Evolutionary conservation across 1,140 invertebrate species (phyloP).

Genomic region (Mizuhopecten yessoensis): DNA sequence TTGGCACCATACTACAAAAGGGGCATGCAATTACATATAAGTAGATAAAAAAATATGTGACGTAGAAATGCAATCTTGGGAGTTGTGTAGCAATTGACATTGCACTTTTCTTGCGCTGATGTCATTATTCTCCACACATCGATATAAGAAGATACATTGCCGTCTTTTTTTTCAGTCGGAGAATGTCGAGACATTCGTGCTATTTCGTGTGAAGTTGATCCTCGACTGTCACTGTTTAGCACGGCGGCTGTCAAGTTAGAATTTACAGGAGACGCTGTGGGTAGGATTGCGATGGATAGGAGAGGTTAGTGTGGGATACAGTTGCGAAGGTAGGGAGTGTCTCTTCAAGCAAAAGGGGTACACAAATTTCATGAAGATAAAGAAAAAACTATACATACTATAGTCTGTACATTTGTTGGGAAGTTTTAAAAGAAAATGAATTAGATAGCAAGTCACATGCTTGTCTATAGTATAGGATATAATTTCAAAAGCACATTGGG

Average conservation of each 20-base stretch:
- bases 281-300: not conserved
- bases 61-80: not conserved
- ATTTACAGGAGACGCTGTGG: not conserved
- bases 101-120: not conserved
- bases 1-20: not conserved
- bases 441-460: slow-evolving; percentile 18
- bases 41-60: not conserved
- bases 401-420: not conserved
- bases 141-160: not conserved
- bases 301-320: not conserved
- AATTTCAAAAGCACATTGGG: no score
- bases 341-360: not conserved
- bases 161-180: not conserved
- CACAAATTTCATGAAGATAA: not conserved
- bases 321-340: not conserved
- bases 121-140: not conserved
- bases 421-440: not conserved
- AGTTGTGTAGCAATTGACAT: not conserved
- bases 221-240: not conserved
- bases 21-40: not conserved
- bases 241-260: not conserved
- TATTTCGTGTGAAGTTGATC: not conserved
- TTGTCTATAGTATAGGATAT: not conserved
- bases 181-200: not conserved
- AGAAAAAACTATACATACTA: not conserved